Percentiles rank a stretch among this genome's conserved stretches.
phyloP scores from a whole-genome alignment of 1,140 invertebrate species.

The Saccostrea glomerata region DNA sequence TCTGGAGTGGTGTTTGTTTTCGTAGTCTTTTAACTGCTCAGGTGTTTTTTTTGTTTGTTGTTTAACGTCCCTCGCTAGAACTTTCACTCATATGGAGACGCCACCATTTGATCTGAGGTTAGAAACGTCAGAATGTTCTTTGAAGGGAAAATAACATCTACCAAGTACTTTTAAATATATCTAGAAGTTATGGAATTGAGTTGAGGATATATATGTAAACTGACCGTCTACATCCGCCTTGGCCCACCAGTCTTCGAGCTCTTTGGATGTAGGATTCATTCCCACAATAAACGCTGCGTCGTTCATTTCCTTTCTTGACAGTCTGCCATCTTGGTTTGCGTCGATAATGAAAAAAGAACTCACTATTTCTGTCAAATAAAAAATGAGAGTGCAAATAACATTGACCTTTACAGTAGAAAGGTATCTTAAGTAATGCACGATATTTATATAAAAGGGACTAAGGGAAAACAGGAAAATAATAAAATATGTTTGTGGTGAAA shows the following conservation, averaged over 20 bases:
- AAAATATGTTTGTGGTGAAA: no score
- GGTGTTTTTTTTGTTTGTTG: background rate
- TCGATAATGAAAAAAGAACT: slow-evolving; percentile 32
- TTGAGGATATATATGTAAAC: background rate
- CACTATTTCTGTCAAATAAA: slow-evolving; percentile 25
- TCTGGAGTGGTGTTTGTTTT: background rate
- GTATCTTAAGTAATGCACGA: no score
- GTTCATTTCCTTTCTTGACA: slow-evolving; percentile 37
- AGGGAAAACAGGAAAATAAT: no score
- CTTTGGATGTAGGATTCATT: slow-evolving; percentile 30
- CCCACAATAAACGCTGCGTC: slow-evolving; percentile 25
- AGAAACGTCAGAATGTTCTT: no score
- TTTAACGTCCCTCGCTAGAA: no score
- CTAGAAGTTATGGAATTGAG: background rate
- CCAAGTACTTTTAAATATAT: no score
- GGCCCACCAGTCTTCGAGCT: slow-evolving; percentile 22
- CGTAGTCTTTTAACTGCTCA: background rate
- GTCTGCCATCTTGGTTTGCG: slow-evolving; percentile 38
- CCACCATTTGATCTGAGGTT: no score
- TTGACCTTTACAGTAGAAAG: no score
- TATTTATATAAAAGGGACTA: no score
- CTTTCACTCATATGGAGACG: no score
- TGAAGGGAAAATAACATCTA: no score
- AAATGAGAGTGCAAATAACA: background rate
- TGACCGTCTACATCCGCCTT: background rate